Conservation (phyloP, 2,888 invertebrate genomes). For the Melieria omissa region DNA sequence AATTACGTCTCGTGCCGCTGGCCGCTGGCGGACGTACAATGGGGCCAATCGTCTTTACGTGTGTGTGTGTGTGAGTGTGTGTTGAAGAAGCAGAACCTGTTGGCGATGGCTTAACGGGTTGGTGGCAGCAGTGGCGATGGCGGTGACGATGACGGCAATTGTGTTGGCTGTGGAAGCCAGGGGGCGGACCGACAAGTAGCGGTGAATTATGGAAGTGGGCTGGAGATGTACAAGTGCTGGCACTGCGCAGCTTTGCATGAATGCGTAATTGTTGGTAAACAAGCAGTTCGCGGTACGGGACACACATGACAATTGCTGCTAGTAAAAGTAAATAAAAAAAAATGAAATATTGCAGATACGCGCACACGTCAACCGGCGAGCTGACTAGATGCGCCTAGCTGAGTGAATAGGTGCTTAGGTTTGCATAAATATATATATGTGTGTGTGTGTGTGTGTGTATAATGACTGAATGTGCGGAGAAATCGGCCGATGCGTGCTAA, state of each 20-base stretch:
- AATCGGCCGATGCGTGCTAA: too few relatives aligned
- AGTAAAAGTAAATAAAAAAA: conserved; percentile 7
- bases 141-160: too few relatives aligned
- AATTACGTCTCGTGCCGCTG: neutral
- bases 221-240: neutral
- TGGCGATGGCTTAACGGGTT: neutral
- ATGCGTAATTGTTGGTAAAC: neutral
- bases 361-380: too few relatives aligned
- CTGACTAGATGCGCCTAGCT: too few relatives aligned
- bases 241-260: neutral
- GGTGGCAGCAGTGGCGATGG: too few relatives aligned
- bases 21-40: neutral
- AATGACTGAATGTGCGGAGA: too few relatives aligned
- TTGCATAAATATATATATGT: too few relatives aligned
- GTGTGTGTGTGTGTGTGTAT: too few relatives aligned
- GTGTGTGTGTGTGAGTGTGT: conserved; percentile 10
- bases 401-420: too few relatives aligned
- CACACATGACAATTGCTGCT: neutral
- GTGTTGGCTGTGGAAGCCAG: neutral
- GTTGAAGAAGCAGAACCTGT: conserved; percentile 13
- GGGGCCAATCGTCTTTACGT: neutral
- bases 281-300: too few relatives aligned
- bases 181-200: neutral
- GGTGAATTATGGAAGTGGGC: neutral
- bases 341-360: neutral